Base-by-base conservation (phyloP, 92 coral and sea anemone species). In the Siderastrea radians region DNA sequence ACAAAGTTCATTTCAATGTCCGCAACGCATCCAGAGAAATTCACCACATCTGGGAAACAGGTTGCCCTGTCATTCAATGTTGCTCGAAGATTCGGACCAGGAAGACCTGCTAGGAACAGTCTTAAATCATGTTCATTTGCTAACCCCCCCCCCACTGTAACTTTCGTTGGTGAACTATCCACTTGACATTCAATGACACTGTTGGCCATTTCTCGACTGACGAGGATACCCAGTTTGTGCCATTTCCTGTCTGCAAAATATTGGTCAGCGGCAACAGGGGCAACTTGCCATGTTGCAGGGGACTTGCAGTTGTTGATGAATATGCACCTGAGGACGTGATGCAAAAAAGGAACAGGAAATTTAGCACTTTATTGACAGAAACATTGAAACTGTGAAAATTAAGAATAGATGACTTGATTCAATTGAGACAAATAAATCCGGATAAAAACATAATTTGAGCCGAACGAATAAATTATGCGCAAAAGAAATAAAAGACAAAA, bases 1-100 rank as follows among this genome's bases (percentile, higher is more conserved):
- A 53, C 45, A 45, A 81, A 16, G 66, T 53, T 54, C 5, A 81
- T 53, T 68, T 81, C 11, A 1, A 83, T 71, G 70, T 72, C 79
- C 14, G 79, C 71, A 54, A 83, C 49, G 69, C 87, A 83, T 83
- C 87, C 87, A 68, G 87, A 83, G 19, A 72, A 83, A 48, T 83
- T 83, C 2, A n/a, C 71, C 46, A 61, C 71, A 6, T 72, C 49
- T 1, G 80, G 47, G 0, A 83, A 60, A 72, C 87, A 83, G 61
- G 51, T 58, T 1, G 6, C 51, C 72, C 48, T 83, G 2, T 1
- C 19, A 13, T 54, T 7, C 60, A 72, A n/a, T 3, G 15, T 13
- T 50, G 6, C 57, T 15, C 46, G 54, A 49, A n/a, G 17, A 13
- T 6, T 72, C 17, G 60, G 13, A 45, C 47, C 48, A n/a, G 80